Base-by-base conservation (phyloP, 2,113 vertebrate genomes). In the Ammodytes dubius region DNA sequence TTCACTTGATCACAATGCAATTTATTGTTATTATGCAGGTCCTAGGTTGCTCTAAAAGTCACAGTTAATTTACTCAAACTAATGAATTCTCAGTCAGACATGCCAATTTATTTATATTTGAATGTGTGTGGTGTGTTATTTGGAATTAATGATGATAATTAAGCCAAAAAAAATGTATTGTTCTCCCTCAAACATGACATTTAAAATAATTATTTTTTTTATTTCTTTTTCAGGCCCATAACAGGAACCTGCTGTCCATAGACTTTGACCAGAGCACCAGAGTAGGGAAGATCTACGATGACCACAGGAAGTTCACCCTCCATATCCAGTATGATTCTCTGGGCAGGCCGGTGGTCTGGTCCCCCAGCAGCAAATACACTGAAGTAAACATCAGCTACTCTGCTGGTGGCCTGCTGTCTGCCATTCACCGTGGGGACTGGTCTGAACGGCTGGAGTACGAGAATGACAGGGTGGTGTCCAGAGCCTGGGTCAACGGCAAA, bases 241-340 rank as follows among this genome's bases (percentile, higher is more conserved):
- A 98, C 94, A 96, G 98, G 94, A 99, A 99, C 84, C 96, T 99
- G 76, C 95, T 99, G 17, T 99, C 99, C 67, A 98, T 99, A 79
- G 99, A 99, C 92, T 99, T 98, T 0, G 97, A 99, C 91, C 98
- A 98, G 50, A 93, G 95, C 72, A 99, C 97, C 61, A 95, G 96
- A 81, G 97, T 98, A 1, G 99, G 98, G 49, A 99, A 99, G 92
- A 99, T 99, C 86, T 99, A 99, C 13, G 99, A 99, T 11, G 99
- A 99, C 84, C 99, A 99, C 88, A 95, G 99, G 54, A 99, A 99
- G 90, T 99, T 99, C 89, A 99, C 98, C 40, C 97, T 99, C 68
- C 95, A 96, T 7, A 98, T 99, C 79, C 96, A 98, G 91, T 99
- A 99, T 6, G 98, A 99, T 86, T 93, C 94, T 47, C 94, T 94